Percentiles rank a stretch among this genome's conserved stretches.
Conservation (phyloP, 2,113 vertebrate genomes). For the Sapayoa aenigma region DNA sequence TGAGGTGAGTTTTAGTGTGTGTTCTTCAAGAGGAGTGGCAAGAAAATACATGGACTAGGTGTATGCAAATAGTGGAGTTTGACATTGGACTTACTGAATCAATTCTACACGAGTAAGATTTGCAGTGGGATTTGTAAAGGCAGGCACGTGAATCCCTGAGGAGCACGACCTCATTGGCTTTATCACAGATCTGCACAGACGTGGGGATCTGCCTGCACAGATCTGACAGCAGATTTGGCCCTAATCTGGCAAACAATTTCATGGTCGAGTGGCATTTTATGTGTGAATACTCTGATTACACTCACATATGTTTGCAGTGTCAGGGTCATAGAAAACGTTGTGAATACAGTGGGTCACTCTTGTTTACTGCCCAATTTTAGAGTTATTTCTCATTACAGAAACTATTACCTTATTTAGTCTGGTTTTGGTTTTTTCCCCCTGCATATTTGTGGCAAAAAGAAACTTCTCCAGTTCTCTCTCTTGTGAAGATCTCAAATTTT, state of each 20-base stretch:
- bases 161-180: background rate
- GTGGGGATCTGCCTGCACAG: background rate
- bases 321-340: background rate
- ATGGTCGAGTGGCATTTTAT: background rate
- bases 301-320: background rate
- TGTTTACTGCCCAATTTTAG: background rate
- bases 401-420: background rate
- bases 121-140: background rate
- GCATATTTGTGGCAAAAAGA: background rate
- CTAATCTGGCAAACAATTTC: background rate
- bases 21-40: background rate
- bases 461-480: background rate
- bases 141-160: background rate
- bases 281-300: background rate
- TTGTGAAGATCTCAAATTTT: background rate
- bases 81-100: background rate
- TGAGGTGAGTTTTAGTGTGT: background rate
- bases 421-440: background rate
- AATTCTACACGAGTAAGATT: background rate
- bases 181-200: background rate
- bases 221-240: background rate
- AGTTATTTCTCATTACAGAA: background rate
- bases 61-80: background rate
- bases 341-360: background rate
- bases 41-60: background rate